A percentile compares a stretch with the other conserved stretches of the same genome.
These are phyloP conservation scores for Myotis davidii DNA, from an alignment of 2,113 vertebrate species.

Conservation along the genomic window DNA sequence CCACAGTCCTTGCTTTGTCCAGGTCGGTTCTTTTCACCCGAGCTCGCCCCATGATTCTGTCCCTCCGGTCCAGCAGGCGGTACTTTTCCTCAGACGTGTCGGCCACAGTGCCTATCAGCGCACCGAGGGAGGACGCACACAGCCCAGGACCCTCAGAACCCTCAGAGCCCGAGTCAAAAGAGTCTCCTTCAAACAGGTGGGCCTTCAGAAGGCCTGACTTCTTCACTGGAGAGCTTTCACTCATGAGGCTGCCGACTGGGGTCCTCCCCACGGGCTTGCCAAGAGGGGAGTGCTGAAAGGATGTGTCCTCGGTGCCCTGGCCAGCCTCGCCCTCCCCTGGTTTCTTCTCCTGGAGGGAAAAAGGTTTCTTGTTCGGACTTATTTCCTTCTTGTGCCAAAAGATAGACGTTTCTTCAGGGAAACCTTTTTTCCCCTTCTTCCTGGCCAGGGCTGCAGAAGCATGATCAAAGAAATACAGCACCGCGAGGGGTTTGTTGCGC, in stretches of 20 bases:
- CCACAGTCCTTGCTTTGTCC: conserved; percentile 93
- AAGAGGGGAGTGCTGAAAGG: conserved; percentile 82
- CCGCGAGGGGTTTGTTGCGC: conserved; percentile 87
- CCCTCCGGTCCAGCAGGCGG: conserved; percentile 94
- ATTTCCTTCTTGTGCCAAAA: conserved; percentile 95
- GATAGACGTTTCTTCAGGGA: conserved; percentile 89
- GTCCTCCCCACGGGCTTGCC: conserved; percentile 84
- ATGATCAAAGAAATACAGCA: conserved; percentile 92
- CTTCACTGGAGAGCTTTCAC: conserved; percentile 91
- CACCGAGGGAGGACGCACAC: conserved; percentile 85
- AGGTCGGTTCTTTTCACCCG: conserved; percentile 94
- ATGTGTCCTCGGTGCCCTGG: conserved; percentile 75
- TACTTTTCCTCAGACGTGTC: conserved; percentile 95
- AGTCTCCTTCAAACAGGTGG: conserved; percentile 89
- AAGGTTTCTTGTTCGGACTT: conserved; percentile 90
- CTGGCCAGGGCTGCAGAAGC: conserved; percentile 91
- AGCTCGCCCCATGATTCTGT: conserved; percentile 96
- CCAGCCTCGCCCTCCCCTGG: conserved; percentile 73
- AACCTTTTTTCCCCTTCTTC: conserved; percentile 91
- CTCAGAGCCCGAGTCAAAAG: conserved; percentile 84
- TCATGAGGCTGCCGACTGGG: conserved; percentile 72
- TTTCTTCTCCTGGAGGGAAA: conserved; percentile 81
- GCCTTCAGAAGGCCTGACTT: conserved; percentile 86
- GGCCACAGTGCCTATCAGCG: conserved; percentile 89
- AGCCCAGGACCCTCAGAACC: conserved; percentile 80